phyloP scores from a whole-genome alignment of 2,888 invertebrate species.

The Dicyrtomina minuta region DNA sequence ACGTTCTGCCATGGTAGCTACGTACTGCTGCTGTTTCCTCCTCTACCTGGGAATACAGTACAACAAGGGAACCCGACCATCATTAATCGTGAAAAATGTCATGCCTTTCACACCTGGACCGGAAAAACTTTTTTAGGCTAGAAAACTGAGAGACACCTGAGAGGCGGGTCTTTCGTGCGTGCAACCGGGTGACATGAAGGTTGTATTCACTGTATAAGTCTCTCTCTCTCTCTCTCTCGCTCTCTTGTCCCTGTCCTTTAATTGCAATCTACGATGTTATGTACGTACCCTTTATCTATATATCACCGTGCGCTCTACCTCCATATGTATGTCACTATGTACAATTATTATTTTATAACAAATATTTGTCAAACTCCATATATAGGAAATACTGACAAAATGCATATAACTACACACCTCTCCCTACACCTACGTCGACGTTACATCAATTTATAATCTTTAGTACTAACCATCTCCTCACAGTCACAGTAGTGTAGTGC shows the following conservation, averaged over 20 bases:
- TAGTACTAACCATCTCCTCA: too few species aligned
- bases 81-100: slow-evolving; percentile 52
- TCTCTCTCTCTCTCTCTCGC: slow-evolving; percentile 2
- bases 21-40: slow-evolving; percentile 1
- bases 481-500: too few species aligned
- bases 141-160: slow-evolving; percentile 42
- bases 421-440: too few species aligned
- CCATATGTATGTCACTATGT: neutral
- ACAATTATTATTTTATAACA: too few species aligned
- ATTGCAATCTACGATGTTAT: neutral
- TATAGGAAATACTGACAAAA: too few species aligned
- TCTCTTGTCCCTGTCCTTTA: neutral
- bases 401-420: too few species aligned
- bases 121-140: slow-evolving; percentile 46
- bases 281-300: neutral
- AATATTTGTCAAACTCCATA: too few species aligned
- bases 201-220: neutral
- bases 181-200: slow-evolving; percentile 28
- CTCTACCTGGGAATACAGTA: slow-evolving; percentile 4
- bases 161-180: slow-evolving; percentile 39
- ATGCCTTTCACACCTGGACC: slow-evolving; percentile 54
- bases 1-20: too few species aligned
- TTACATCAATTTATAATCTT: too few species aligned
- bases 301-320: neutral
- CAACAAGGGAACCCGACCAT: slow-evolving; percentile 38